Conservation (phyloP, 2,888 invertebrate genomes). For the Drosophila mettleri region DNA sequence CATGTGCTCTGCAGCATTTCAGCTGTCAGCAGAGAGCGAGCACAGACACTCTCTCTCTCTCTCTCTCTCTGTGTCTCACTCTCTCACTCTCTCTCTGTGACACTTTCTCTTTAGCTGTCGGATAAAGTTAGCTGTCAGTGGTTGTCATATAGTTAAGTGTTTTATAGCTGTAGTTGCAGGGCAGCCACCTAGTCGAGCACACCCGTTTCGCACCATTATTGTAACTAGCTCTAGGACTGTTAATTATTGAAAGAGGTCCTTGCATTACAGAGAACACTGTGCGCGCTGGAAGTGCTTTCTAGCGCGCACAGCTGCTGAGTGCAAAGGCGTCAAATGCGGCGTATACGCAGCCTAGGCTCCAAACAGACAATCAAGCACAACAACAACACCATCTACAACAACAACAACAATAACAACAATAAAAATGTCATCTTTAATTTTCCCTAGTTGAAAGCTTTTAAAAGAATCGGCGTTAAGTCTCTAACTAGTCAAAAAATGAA, state of each 20-base stretch:
- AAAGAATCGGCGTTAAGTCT: slow-evolving; percentile 58
- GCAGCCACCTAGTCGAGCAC: slow-evolving; percentile 13
- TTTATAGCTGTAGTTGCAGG: slow-evolving; percentile 26
- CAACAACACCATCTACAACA: slow-evolving; percentile 9
- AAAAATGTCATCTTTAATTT: slow-evolving; percentile 54
- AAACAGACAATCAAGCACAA: slow-evolving; percentile 26
- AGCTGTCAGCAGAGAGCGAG: slow-evolving; percentile 25
- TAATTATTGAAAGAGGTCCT: slow-evolving; percentile 42
- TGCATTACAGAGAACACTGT: slow-evolving; percentile 60
- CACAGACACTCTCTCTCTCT: slow-evolving; percentile 12
- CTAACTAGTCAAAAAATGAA: slow-evolving; percentile 18
- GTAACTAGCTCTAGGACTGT: slow-evolving; percentile 67
- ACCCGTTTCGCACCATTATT: slow-evolving; percentile 20
- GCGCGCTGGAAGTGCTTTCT: slow-evolving; percentile 26
- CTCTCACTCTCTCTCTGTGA: slow-evolving; percentile 10
- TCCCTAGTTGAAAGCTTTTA: slow-evolving; percentile 35
- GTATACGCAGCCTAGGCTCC: slow-evolving; percentile 60
- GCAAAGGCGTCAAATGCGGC: slow-evolving; percentile 57
- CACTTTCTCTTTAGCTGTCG: slow-evolving; percentile 37
- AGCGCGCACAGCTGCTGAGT: slow-evolving; percentile 44
- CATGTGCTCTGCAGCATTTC: slow-evolving; percentile 37
- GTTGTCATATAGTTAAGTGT: slow-evolving; percentile 19
- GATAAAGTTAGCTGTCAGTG: slow-evolving; percentile 61
- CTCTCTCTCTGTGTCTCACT: slow-evolving; percentile 12
- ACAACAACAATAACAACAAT: slow-evolving; percentile 28